Conservation (phyloP, 2,888 invertebrate genomes). For the Subacronicta megacephala region DNA sequence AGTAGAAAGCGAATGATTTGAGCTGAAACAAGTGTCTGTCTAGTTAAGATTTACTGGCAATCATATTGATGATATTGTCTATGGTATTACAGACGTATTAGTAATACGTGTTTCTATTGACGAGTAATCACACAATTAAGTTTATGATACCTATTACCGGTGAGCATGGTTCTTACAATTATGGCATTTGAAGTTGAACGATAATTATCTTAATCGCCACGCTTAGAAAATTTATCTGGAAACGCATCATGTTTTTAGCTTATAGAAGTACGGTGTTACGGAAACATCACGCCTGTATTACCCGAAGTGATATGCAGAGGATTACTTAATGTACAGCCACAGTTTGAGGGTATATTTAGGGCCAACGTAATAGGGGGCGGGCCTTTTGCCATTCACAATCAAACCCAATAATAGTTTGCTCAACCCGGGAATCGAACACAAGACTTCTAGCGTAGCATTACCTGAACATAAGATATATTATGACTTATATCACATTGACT, state of each 20-base stretch:
- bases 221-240: not conserved
- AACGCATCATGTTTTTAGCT: not conserved
- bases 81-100: slow-evolving; percentile 2
- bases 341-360: too few relatives aligned
- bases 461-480: too few relatives aligned
- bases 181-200: not conserved
- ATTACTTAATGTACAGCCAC: too few relatives aligned
- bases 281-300: too few relatives aligned
- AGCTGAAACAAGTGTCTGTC: slow-evolving; percentile 20
- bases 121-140: not conserved
- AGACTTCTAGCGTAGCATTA: too few relatives aligned
- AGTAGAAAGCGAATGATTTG: slow-evolving; percentile 40
- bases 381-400: too few relatives aligned
- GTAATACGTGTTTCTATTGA: slow-evolving; percentile 7
- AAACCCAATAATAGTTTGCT: too few relatives aligned
- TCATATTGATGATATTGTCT: slow-evolving; percentile 18
- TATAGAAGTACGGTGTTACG: too few relatives aligned
- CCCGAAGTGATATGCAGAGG: too few relatives aligned
- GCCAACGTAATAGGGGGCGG: too few relatives aligned
- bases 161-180: not conserved
- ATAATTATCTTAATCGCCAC: not conserved
- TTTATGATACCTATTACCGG: not conserved
- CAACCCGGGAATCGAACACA: too few relatives aligned
- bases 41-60: slow-evolving; percentile 20
- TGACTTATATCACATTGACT: too few relatives aligned